These are phyloP conservation scores for Slavum lentiscoides DNA, from an alignment of 2,888 invertebrate species.

Conservation along the genomic window DNA sequence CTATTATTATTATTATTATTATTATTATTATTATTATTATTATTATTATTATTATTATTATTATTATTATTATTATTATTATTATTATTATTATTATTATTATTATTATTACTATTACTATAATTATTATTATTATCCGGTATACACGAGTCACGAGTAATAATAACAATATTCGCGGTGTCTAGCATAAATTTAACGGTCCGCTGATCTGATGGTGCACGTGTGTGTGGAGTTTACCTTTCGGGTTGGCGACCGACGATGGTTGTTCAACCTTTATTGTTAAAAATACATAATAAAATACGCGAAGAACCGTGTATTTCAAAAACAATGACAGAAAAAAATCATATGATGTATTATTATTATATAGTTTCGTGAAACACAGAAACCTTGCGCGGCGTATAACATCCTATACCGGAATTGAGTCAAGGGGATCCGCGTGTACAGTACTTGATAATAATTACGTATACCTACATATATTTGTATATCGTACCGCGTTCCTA, in stretches of 20 bases:
- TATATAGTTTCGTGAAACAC: background rate
- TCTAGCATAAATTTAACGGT: conserved; percentile 47
- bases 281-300: background rate
- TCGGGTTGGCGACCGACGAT: conserved; percentile 44
- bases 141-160: background rate
- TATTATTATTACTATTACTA: too few relatives aligned
- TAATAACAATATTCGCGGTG: conserved; percentile 5
- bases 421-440: conserved; percentile 32
- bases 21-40: too few relatives aligned
- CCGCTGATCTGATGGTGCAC: conserved; percentile 4
- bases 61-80: too few relatives aligned
- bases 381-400: conserved; percentile 21
- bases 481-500: background rate
- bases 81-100: too few relatives aligned
- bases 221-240: conserved; percentile 23
- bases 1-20: too few relatives aligned
- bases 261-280: conserved; percentile 48
- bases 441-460: background rate
- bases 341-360: background rate
- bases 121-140: too few relatives aligned
- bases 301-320: background rate
- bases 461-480: background rate
- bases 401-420: conserved; percentile 9
- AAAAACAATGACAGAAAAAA: conserved; percentile 36
- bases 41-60: too few relatives aligned